Conservation (phyloP, 2,797 vertebrate genomes). For the Parauchenoglanis ngamensis region DNA sequence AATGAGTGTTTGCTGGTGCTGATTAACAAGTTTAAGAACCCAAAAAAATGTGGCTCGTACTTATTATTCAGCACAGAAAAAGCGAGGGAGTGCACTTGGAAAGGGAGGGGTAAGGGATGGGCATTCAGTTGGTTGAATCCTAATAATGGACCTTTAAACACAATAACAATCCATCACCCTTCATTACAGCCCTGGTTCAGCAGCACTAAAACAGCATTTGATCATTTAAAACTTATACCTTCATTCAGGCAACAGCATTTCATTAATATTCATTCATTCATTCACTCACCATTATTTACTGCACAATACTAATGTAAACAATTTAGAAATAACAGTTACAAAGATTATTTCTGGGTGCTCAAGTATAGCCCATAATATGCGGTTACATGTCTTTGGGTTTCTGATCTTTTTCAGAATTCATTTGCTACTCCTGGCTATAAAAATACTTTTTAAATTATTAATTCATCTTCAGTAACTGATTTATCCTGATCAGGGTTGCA, state of each 20-base stretch:
- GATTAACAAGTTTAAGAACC: too few species aligned
- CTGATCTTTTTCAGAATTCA: neutral
- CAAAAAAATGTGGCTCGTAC: too few species aligned
- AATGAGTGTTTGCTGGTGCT: too few species aligned
- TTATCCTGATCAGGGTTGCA: neutral
- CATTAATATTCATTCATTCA: neutral
- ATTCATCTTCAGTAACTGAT: neutral
- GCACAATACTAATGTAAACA: neutral
- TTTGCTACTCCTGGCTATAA: neutral
- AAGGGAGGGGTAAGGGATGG: too few species aligned
- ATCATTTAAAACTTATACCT: neutral
- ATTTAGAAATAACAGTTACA: neutral
- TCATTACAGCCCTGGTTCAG: neutral
- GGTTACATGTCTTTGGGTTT: neutral
- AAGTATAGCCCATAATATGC: neutral
- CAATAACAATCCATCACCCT: neutral
- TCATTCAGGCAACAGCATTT: neutral
- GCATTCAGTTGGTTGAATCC: too few species aligned
- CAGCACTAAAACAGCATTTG: neutral
- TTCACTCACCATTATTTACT: neutral
- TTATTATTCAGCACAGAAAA: too few species aligned
- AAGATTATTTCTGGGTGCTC: neutral
- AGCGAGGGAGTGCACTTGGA: too few species aligned
- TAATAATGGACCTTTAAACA: neutral
- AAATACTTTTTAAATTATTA: slow-evolving; percentile 1